These are phyloP conservation scores for Ceratothoa steindachneri DNA, from an alignment of 2,888 invertebrate genomes.

Conservation along the genomic window DNA sequence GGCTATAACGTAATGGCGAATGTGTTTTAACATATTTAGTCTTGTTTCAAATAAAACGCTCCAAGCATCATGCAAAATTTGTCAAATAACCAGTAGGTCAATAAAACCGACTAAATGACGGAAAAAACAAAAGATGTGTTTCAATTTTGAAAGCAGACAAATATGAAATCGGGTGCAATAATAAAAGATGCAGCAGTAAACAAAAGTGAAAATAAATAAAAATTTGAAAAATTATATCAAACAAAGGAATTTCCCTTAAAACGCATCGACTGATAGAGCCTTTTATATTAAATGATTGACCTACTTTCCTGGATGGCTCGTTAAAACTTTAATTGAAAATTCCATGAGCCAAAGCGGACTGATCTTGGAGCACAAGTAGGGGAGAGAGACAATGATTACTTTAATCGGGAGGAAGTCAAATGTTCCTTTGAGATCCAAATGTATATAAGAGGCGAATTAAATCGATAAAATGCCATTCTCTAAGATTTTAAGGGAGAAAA, in stretches of 20 bases:
- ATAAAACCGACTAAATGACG: too few relatives aligned
- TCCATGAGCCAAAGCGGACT: not conserved
- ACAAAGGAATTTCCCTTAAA: not conserved
- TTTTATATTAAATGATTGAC: not conserved
- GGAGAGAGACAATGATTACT: not conserved
- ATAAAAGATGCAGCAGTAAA: too few relatives aligned
- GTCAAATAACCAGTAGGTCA: too few relatives aligned
- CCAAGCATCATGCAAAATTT: too few relatives aligned
- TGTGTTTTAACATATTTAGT: too few relatives aligned
- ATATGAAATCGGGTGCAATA: too few relatives aligned
- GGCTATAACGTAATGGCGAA: too few relatives aligned
- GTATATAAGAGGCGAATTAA: not conserved
- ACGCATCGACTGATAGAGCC: not conserved
- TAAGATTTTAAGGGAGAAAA: not conserved
- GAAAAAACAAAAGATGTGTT: too few relatives aligned
- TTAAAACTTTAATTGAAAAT: not conserved
- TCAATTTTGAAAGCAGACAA: too few relatives aligned
- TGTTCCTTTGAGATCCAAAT: not conserved
- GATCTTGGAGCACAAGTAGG: not conserved
- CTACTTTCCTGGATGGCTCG: not conserved
- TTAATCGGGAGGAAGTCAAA: not conserved
- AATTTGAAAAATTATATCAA: too few relatives aligned
- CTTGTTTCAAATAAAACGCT: too few relatives aligned
- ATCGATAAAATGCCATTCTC: not conserved
- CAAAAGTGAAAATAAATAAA: too few relatives aligned